Evolutionary conservation across 1,140 invertebrate species (phyloP), one percentile per base, ranked within the genome.

Genomic region (Lucilia cuprina): DNA sequence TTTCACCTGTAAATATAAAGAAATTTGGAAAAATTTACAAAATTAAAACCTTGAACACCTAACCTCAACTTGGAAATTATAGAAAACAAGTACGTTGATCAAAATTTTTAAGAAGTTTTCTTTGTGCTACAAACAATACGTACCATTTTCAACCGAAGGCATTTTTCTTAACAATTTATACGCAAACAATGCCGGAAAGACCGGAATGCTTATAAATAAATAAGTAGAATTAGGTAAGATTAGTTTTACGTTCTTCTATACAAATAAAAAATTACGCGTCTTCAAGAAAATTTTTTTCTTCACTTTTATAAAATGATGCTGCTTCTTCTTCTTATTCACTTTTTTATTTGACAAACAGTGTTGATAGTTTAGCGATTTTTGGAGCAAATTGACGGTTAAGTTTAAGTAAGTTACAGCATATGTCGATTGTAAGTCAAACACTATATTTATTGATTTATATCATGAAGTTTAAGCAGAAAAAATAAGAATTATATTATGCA

Each of bases 141-240:
- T 49, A 80, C 77, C 77, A 49, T 80, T 80, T 14, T 80, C 77
- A 1, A 80, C 41, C 10, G 77, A 80, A 19, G 77, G 77, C 77
- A 80, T 80, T 49, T 80, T 80, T 2, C n/a, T 80, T 21, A 25
- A 21, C 21, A 12, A 49, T 35, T 21, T 80, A 80, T 25, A 35
- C 12, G 12, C 19, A 49, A 21, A 13, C 34, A 19, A 13, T 21
- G 41, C 77, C 41, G 77, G 41, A 49, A 50, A 21, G 13, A 80
- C 77, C 77, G 77, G 77, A 50, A 49, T 80, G 13, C 17, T 19
- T n/a, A 2, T n/a, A 9, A 30, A 50, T 50, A 3, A 9, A 49
- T 80, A n/a, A 80, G 7, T 8, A 70, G 3, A 21, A 70, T 70
- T 7, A 70, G 47, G n/a, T n/a, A n/a, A n/a, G n/a, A 50, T 7